Base-by-base conservation (phyloP, 2,113 vertebrate species). In the Centrocercus urophasianus region DNA sequence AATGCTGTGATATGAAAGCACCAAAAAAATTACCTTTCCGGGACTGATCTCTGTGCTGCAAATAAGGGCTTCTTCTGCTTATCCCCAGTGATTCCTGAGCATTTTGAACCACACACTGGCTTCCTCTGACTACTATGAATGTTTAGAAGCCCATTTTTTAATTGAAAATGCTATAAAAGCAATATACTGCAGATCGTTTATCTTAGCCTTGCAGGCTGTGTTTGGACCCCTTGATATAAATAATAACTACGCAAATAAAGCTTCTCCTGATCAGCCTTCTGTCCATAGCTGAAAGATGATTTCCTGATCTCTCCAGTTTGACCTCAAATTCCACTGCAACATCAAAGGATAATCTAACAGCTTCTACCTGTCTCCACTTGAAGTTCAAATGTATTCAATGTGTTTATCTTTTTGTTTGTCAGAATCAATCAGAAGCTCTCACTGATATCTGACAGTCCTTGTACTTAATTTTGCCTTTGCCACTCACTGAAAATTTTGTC, bases 121-220 rank as follows among this genome's bases (percentile, higher is more conserved):
- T 73, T 89, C n/a, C n/a, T 64, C 38, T 92, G 65, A 86, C 36
- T 80, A 15, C 47, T 48, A 60, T 6, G 34, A 86, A 72, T 69
- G 47, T 81, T 86, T 42, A 83, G 69, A 94, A 93, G 71, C 25
- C 32, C 65, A 81, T 15, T 82, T 54, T 81, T 47, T 96, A 94
- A 81, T 64, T 96, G 73, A 92, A 65, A 93, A 70, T 28, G 38
- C 57, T 61, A 34, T 72, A 90, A 93, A 93, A 78, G 57, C 61
- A 81, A 61, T 83, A 65, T 75, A 86, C 21, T 75, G 77, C 38
- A 83, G 50, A 90, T 86, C 32, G 78, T 83, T 88, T 86, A 61
- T 72, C 76, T 67, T 78, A 65, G 60, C 65, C 70, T 92, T 86
- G 65, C 69, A 75, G 75, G n/a, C 43, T 92, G 13, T 74, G 14